These are phyloP conservation scores for Tachina lurida DNA, from an alignment of 2,888 invertebrate species.

Conservation along the genomic window DNA sequence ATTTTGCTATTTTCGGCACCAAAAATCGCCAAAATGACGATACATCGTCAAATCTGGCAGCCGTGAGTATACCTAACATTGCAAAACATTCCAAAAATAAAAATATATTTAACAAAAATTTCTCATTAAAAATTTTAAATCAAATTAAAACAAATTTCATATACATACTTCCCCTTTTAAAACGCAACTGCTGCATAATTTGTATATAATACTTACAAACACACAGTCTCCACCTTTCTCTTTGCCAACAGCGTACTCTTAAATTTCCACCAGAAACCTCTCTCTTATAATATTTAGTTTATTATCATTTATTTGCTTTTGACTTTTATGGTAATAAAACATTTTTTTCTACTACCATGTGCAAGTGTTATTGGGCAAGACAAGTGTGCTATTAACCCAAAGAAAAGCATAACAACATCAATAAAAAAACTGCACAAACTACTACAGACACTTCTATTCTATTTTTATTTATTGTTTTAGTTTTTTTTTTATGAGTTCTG, in stretches of 20 bases:
- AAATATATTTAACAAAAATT: too few relatives aligned
- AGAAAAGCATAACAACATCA: conserved; percentile 75
- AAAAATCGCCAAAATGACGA: too few relatives aligned
- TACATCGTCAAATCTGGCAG: too few relatives aligned
- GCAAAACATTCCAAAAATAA: too few relatives aligned
- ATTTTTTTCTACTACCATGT: conserved; percentile 59
- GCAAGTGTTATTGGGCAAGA: conserved; percentile 77
- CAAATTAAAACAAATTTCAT: too few relatives aligned
- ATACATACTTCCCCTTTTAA: too few relatives aligned
- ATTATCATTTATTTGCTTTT: conserved; percentile 3
- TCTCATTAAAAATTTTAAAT: too few relatives aligned
- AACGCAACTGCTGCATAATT: too few relatives aligned
- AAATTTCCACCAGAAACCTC: not conserved
- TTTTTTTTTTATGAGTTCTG: conserved; percentile 1
- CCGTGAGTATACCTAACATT: too few relatives aligned
- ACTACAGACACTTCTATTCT: conserved; percentile 31
- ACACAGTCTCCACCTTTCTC: not conserved
- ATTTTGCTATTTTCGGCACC: too few relatives aligned
- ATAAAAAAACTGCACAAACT: not conserved
- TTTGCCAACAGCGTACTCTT: conserved; percentile 5
- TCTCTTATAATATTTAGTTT: conserved; percentile 23
- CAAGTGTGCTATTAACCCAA: conserved; percentile 83
- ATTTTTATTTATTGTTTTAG: conserved; percentile 38
- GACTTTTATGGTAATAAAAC: conserved; percentile 41
- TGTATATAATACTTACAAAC: too few relatives aligned